Base-by-base conservation (phyloP, 2,113 vertebrate genomes). In the Hepsetus odoe region DNA sequence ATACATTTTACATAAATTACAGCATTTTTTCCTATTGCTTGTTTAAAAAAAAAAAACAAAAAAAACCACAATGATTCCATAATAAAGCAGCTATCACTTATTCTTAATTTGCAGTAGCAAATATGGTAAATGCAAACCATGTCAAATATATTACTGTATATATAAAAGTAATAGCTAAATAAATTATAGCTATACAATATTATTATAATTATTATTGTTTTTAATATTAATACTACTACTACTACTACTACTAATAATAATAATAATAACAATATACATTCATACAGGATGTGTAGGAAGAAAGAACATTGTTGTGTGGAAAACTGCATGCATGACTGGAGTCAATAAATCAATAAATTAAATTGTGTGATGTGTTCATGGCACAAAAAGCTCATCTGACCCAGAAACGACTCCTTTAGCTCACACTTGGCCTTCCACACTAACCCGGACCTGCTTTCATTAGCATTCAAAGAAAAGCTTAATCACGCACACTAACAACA, bases 281-380 rank as follows among this genome's bases (percentile, higher is more conserved):
- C 16, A 49, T 44, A 14, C 42, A 58, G 55, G 12, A 8, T 14
- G 26, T 32, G 58, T 8, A 33, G 30, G 32, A 18, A 30, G 28
- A 61, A 61, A 16, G 26, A 28, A 16, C 28, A 6, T 16, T 33
- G 59, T n/a, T 38, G 32, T 65, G 28, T n/a, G n/a, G 33, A 28
- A 18, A 32, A 56, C 33, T 14, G 49, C 16, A 59, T 32, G 5
- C 9, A 40, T 10, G 46, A 72, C 16, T 42, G 33, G 20, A 46
- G 28, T 61, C 53, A 30, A 42, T 58, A 77, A 56, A 55, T 68
- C 22, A 30, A 77, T 61, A 22, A 46, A 59, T 30, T 1, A 53
- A 40, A 44, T 4, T 14, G n/a, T 67, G 28, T 64, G 30, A 38
- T 26, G 58, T 72, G 38, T 10, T 28, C 44, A 65, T 18, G 30